Base-by-base conservation (phyloP, 2,888 invertebrate genomes). In the Taphrorychus bicolor region DNA sequence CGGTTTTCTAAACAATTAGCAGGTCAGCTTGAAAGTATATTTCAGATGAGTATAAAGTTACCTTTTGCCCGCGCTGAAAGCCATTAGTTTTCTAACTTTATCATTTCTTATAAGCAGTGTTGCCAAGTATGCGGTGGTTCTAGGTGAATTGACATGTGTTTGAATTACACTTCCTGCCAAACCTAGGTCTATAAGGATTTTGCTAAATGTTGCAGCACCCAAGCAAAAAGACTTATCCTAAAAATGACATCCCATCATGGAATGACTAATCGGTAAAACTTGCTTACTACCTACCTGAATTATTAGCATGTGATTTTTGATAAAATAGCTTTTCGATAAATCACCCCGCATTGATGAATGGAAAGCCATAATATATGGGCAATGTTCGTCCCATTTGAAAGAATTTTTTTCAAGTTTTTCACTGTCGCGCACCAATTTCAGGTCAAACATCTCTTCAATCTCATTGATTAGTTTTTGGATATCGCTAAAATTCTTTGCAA, bases 221-320 rank as follows among this genome's bases (percentile, higher is more conserved):
- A 92, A 84, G 73, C 93, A 93, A 77, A 93, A 89, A 18, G 93
- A 91, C 64, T 91, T 87, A 77, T 93, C 93, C 93, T 93, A 74
- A 60, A 78, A 75, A 56, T 48, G 42, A 14, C 14, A 11, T n/a
- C 3, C 24, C 9, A 32, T 5, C 9, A 7, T 18, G 21, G 14
- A 21, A 7, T 51, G 7, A 49, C 16, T 42, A 18, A 21, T 42
- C 5, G 2, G 19, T 16, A 57, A 19, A 18, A 18, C 5, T 3
- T 14, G n/a, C 14, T 14, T 14, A 16, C 5, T 52, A 7, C 1
- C 9, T 76, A 87, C 88, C 83, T 89, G 84, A 74, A 89, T 85
- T 4, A 89, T 81, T 22, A 89, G 83, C 65, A 81, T 80, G 70
- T 87, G 81, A n/a, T 83, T 82, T 32, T 82, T 82, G 23, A 88